phyloP scores from a whole-genome alignment of 2,888 invertebrate genomes.

The Tipula vernalis region DNA sequence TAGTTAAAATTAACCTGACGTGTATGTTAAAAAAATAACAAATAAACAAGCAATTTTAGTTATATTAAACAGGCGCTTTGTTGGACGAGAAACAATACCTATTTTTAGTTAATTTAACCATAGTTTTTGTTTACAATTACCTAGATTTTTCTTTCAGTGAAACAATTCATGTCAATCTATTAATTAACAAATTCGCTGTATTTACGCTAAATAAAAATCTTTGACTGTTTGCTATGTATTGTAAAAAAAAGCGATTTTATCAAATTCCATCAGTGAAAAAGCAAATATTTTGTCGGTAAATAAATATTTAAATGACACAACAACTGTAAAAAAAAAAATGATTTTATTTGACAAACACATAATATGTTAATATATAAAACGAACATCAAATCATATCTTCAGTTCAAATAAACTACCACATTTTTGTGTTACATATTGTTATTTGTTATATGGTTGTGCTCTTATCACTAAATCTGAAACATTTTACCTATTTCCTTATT shows the following conservation, averaged over 20 bases:
- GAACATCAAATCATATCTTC: not conserved
- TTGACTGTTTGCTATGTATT: not conserved
- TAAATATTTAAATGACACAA: not conserved
- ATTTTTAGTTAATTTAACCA: no score
- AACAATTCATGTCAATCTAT: not conserved
- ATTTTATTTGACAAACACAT: not conserved
- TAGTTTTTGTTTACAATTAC: no score
- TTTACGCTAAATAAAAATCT: not conserved
- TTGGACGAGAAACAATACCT: no score
- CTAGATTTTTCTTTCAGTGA: no score
- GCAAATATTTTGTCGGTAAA: not conserved
- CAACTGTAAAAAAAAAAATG: not conserved
- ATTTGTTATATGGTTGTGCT: not conserved
- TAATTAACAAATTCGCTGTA: not conserved
- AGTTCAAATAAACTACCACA: not conserved
- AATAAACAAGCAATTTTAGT: no score
- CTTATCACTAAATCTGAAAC: not conserved
- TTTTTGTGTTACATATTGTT: not conserved
- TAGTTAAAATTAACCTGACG: no score
- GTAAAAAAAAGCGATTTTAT: not conserved
- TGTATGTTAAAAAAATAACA: no score
- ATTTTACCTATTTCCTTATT: not conserved
- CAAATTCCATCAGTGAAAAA: not conserved
- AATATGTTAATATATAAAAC: not conserved
- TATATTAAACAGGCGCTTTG: no score